These are phyloP conservation scores for Urosaurus nigricauda DNA, from an alignment of 2,797 vertebrate species.

Conservation along the genomic window DNA sequence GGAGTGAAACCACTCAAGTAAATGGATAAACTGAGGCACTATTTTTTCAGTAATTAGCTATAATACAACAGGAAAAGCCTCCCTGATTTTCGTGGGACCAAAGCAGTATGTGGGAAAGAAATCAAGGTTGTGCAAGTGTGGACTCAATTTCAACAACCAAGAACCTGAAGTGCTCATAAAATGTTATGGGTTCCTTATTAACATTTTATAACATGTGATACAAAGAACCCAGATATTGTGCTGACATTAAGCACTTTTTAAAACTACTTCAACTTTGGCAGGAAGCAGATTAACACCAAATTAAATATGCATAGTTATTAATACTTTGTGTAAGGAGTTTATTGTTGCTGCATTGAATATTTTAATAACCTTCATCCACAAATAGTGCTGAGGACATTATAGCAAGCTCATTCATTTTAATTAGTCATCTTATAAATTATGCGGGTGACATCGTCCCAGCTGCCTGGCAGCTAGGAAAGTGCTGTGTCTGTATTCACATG, in stretches of 20 bases:
- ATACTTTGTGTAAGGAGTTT: conserved; percentile 70
- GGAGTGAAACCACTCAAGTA: neutral
- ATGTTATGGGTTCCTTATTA: conserved; percentile 13
- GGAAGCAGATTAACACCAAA: conserved; percentile 66
- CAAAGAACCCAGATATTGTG: conserved; percentile 31
- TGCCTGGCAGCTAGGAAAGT: conserved; percentile 80
- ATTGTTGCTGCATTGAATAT: conserved; percentile 68
- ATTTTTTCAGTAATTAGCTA: neutral
- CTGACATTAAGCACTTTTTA: conserved; percentile 59
- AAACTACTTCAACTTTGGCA: conserved; percentile 62
- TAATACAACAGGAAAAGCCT: neutral
- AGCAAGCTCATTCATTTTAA: conserved; percentile 80
- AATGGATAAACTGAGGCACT: neutral
- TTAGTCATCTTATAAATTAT: conserved; percentile 80
- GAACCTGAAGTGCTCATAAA: conserved; percentile 16
- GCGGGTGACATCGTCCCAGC: conserved; percentile 67
- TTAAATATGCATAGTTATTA: conserved; percentile 71
- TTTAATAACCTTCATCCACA: conserved; percentile 74
- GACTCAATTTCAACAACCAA: conserved; percentile 16
- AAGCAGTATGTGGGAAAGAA: neutral
- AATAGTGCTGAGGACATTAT: conserved; percentile 64
- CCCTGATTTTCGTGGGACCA: neutral
- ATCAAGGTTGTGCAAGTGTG: neutral
- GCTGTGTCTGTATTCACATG: conserved; percentile 78
- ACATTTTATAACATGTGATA: conserved; percentile 39